These are phyloP conservation scores for Rutilus rutilus DNA, from an alignment of 2,113 vertebrate species.

Conservation along the genomic window DNA sequence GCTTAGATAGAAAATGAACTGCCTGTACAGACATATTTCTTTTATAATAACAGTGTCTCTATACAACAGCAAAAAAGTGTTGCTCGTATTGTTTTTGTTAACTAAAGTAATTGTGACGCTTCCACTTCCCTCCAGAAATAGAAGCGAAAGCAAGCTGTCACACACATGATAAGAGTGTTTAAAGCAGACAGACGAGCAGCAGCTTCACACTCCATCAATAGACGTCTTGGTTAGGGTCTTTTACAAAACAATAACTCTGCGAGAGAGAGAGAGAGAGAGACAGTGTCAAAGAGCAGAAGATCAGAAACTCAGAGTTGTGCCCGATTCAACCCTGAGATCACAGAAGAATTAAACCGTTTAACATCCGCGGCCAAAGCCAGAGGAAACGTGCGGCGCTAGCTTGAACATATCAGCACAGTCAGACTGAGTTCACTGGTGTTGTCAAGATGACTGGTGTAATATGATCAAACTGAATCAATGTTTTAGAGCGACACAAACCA, in stretches of 20 bases:
- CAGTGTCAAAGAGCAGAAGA: background rate
- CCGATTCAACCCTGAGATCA: background rate
- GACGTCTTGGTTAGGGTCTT: background rate
- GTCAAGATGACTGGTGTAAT: too few relatives aligned
- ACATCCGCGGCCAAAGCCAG: background rate
- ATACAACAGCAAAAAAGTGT: background rate
- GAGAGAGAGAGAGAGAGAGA: background rate
- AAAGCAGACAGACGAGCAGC: background rate
- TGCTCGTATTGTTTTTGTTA: conserved; percentile 1
- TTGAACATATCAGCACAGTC: background rate
- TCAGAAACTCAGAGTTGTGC: background rate
- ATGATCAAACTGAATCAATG: background rate
- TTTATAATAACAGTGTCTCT: background rate
- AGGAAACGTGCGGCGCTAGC: background rate
- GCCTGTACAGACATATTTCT: too few relatives aligned
- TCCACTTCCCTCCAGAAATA: background rate
- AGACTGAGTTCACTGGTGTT: too few relatives aligned
- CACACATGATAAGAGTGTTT: background rate
- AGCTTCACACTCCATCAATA: background rate
- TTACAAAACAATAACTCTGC: background rate
- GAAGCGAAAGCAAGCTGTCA: background rate
- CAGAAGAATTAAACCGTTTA: background rate
- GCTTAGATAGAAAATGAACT: background rate
- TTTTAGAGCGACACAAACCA: background rate
- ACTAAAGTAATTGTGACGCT: background rate